A percentile compares a stretch with the other conserved stretches of the same genome.
phyloP scores from a whole-genome alignment of 2,888 invertebrate genomes.

The Limnephilus rhombicus region DNA sequence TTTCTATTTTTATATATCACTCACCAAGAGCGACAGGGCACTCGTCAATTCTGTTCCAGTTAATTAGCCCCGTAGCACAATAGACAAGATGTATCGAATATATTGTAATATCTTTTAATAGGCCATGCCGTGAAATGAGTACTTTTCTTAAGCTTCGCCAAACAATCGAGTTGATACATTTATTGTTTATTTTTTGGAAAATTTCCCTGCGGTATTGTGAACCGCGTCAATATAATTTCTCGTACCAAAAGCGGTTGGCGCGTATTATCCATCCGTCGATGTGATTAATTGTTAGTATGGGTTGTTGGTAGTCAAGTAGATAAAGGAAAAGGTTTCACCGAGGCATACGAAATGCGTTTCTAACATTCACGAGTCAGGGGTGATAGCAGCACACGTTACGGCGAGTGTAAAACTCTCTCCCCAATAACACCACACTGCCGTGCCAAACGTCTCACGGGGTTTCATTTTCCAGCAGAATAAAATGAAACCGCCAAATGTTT shows the following conservation, averaged over 20 bases:
- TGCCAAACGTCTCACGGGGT: background rate
- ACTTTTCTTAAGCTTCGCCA: background rate
- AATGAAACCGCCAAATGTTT: conserved; percentile 59
- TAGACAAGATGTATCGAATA: conserved; percentile 7
- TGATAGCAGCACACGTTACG: conserved; percentile 21
- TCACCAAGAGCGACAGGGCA: background rate
- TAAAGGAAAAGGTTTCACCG: conserved; percentile 16
- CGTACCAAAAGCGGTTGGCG: conserved; percentile 64
- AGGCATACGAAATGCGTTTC: conserved; percentile 6
- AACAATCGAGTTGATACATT: conserved; percentile 22
- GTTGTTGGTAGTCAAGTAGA: background rate
- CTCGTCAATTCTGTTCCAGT: background rate
- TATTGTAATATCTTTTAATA: conserved; percentile 9
- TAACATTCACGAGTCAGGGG: conserved; percentile 40
- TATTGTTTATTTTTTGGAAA: background rate
- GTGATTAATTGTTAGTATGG: conserved; percentile 62
- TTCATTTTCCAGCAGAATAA: conserved; percentile 27
- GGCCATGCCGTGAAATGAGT: conserved; percentile 7
- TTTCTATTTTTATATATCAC: conserved; percentile 15
- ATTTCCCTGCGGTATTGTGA: conserved; percentile 13
- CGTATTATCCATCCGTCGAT: conserved; percentile 62
- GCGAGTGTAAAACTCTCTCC: conserved; percentile 39
- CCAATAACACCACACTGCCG: conserved; percentile 7
- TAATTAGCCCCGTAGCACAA: background rate
- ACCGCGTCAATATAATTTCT: conserved; percentile 47